Conservation (phyloP, 1,140 invertebrate species). For the Agrilus planipennis region DNA sequence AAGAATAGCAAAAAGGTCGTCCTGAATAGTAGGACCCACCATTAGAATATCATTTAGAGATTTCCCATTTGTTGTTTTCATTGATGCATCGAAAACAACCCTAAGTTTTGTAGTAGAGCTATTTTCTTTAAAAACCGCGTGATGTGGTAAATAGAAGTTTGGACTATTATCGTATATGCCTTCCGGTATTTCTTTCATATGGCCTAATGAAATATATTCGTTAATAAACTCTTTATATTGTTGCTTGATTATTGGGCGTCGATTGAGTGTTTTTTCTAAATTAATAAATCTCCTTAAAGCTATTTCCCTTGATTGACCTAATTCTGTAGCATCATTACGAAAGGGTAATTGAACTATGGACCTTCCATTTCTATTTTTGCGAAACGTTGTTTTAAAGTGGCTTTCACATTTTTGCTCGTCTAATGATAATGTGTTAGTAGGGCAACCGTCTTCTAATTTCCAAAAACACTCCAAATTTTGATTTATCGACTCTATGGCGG, state of each 20-base stretch:
- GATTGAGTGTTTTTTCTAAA: neutral
- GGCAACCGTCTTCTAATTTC: neutral
- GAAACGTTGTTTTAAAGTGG: neutral
- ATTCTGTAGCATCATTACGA: neutral
- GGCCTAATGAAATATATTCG: slow-evolving; percentile 22
- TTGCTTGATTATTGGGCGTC: neutral
- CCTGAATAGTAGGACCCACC: too few species aligned
- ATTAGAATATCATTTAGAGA: too few species aligned
- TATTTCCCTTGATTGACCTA: neutral
- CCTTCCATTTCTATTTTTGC: neutral
- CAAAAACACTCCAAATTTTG: slow-evolving; percentile 5
- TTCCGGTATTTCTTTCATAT: too few species aligned
- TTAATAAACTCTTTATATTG: slow-evolving; percentile 20
- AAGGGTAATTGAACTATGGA: slow-evolving; percentile 4
- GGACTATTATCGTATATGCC: too few species aligned
- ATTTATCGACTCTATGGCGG: neutral
- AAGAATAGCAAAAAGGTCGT: too few species aligned
- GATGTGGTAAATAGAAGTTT: too few species aligned
- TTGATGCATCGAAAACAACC: too few species aligned
- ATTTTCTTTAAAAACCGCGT: too few species aligned
- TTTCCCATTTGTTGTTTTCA: too few species aligned
- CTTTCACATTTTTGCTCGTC: too few species aligned
- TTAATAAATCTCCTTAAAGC: slow-evolving; percentile 1
- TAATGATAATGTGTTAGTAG: too few species aligned
- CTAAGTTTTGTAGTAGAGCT: too few species aligned